Conservation (phyloP, 1,140 invertebrate genomes). For the Geopemphigus sp. region DNA sequence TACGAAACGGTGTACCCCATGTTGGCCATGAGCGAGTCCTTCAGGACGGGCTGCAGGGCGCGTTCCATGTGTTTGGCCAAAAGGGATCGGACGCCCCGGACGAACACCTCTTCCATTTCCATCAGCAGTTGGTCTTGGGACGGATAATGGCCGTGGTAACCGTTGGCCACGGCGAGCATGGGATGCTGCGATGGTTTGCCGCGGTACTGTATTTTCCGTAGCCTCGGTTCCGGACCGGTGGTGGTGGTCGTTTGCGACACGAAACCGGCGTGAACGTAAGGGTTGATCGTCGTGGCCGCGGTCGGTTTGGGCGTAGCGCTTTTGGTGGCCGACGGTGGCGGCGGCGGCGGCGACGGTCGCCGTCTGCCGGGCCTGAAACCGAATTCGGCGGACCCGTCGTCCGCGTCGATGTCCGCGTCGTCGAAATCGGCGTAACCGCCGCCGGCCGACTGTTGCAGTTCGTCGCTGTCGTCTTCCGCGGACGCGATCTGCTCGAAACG, state of each 20-base stretch:
- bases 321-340: background rate
- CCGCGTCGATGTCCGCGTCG: constrained; percentile 53
- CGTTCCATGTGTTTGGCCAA: constrained; percentile 78
- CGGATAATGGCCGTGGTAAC: background rate
- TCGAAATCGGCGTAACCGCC: constrained; percentile 52
- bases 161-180: background rate
- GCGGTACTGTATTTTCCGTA: constrained; percentile 2
- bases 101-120: constrained; percentile 80
- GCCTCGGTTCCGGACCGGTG: background rate
- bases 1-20: constrained; percentile 83
- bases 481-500: constrained; percentile 56
- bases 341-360: background rate
- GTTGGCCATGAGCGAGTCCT: constrained; percentile 78
- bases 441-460: background rate
- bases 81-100: constrained; percentile 73
- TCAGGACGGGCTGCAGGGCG: constrained; percentile 76
- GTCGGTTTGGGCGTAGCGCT: background rate
- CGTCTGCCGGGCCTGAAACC: background rate
- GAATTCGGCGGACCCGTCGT: background rate
- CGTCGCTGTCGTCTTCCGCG: constrained; percentile 54
- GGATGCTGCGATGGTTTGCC: background rate
- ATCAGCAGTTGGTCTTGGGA: constrained; percentile 17
- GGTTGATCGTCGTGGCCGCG: background rate
- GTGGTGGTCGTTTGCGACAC: background rate
- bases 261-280: constrained; percentile 1